phyloP scores from a whole-genome alignment of 2,888 invertebrate species.

The Hypselothyrea guttata region DNA sequence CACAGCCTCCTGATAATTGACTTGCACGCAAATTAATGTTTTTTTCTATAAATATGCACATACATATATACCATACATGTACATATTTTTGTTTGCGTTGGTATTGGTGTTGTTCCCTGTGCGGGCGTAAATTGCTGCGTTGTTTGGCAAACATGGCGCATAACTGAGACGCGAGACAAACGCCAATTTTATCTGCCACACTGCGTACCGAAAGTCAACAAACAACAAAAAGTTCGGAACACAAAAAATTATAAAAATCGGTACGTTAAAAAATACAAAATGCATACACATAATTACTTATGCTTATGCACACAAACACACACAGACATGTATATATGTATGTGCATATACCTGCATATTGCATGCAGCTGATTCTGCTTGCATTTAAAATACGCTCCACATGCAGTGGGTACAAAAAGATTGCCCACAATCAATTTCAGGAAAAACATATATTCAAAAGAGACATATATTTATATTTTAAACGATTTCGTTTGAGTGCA shows the following conservation, averaged over 20 bases:
- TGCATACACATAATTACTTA: constrained; percentile 12
- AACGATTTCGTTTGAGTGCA: too few species aligned
- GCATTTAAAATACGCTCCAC: neutral
- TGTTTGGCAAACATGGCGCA: constrained; percentile 56
- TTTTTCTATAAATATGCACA: constrained; percentile 38
- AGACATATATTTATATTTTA: too few species aligned
- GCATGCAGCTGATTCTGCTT: neutral
- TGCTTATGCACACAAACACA: neutral
- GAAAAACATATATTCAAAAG: too few species aligned
- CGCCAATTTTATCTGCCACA: constrained; percentile 35
- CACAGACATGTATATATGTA: neutral
- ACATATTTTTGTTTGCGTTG: neutral
- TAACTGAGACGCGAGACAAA: constrained; percentile 23
- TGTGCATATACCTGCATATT: constrained; percentile 2
- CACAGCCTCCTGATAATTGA: constrained; percentile 64
- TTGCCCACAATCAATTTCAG: neutral
- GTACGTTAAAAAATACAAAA: constrained; percentile 33
- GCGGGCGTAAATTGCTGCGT: constrained; percentile 50
- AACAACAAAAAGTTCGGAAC: constrained; percentile 6
- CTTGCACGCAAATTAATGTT: constrained; percentile 75
- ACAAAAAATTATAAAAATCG: constrained; percentile 1
- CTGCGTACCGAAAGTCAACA: constrained; percentile 5
- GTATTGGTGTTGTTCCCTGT: constrained; percentile 10
- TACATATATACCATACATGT: neutral
- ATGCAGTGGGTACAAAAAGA: neutral